These are phyloP conservation scores for Macrotrachela quadricornifera DNA, from an alignment of 1,140 invertebrate species.

Conservation along the genomic window DNA sequence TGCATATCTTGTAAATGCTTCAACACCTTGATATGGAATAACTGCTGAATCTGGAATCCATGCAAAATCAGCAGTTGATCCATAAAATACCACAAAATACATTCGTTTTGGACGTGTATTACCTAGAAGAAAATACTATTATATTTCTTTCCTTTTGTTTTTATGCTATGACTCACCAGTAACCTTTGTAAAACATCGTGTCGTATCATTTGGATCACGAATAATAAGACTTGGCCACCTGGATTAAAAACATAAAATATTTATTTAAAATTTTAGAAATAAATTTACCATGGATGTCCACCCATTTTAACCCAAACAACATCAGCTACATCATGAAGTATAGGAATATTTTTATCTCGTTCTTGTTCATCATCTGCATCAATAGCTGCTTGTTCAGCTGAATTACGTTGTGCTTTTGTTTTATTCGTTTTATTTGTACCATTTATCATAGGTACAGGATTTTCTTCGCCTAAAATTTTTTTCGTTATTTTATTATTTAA, in stretches of 20 bases:
- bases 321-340: background rate
- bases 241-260: too few relatives aligned
- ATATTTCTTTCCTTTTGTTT: background rate
- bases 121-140: background rate
- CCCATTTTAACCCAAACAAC: constrained; percentile 5
- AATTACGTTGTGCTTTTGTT: too few relatives aligned
- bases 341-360: too few relatives aligned
- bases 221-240: constrained; percentile 2
- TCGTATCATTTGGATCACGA: background rate
- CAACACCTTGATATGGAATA: constrained; percentile 3
- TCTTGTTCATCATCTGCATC: too few relatives aligned
- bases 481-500: too few relatives aligned
- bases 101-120: background rate
- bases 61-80: background rate
- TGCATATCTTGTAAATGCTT: constrained; percentile 5
- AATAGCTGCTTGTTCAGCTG: too few relatives aligned
- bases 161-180: too few relatives aligned
- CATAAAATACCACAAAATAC: constrained; percentile 2
- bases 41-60: constrained; percentile 3
- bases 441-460: too few relatives aligned
- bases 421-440: too few relatives aligned
- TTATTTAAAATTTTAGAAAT: too few relatives aligned
- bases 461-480: too few relatives aligned
- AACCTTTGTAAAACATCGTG: background rate
- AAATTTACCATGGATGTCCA: constrained; percentile 6